These are phyloP conservation scores for Smutsia gigantea DNA, from an alignment of 2,797 vertebrate genomes.

Conservation along the genomic window DNA sequence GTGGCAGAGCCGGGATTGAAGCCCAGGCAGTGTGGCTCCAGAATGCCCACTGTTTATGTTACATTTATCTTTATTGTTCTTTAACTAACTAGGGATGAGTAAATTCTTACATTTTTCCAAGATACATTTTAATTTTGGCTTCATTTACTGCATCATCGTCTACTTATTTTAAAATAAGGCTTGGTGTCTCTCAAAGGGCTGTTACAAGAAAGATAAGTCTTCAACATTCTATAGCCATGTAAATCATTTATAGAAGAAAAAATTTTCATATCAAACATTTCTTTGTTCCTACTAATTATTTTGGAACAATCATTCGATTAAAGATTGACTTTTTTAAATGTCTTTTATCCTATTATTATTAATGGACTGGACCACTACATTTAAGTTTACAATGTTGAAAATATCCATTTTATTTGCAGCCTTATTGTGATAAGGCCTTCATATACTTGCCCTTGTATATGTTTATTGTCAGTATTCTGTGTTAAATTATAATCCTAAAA, in stretches of 20 bases:
- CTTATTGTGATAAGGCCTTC: neutral
- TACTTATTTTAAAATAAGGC: neutral
- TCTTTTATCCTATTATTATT: neutral
- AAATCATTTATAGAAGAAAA: conserved; percentile 17
- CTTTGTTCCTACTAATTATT: neutral
- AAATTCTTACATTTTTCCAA: neutral
- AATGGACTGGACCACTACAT: neutral
- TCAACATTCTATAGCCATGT: neutral
- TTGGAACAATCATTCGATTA: conserved; percentile 6
- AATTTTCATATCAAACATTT: neutral
- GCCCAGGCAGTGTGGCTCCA: rapidly evolving
- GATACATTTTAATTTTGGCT: neutral
- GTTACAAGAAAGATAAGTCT: neutral
- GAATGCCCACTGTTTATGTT: rapidly evolving
- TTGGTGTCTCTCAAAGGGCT: neutral
- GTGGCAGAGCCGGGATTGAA: neutral
- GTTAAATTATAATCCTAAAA: neutral
- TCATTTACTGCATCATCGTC: neutral
- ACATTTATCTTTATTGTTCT: neutral
- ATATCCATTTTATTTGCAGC: neutral
- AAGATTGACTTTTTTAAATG: neutral
- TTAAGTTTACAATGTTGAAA: neutral
- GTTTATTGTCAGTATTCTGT: neutral
- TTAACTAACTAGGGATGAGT: neutral
- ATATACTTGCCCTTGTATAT: neutral